Evolutionary conservation across 30 jellyfish, hydroid and myxozoan species (phyloP), one percentile per base, ranked within the genome.

Genomic region (Turritopsis dohrnii): DNA sequence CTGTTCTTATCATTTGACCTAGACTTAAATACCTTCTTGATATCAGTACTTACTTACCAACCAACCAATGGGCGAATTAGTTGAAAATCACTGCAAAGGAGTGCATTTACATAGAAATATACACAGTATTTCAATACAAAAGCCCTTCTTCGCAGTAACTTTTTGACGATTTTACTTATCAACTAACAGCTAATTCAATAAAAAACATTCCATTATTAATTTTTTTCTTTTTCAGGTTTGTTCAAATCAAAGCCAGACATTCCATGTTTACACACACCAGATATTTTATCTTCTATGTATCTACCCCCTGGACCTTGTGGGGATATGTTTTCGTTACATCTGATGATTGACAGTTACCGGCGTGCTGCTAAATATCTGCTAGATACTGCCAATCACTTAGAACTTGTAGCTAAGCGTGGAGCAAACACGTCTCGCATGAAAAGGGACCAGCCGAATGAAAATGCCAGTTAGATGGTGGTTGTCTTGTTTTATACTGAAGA

Each of bases 361-460:
- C 81, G 90, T 19, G 96, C 98, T 65, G 98, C 96, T 18, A 88
- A 85, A 71, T 88, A 88, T 29, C 79, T 93, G 52, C 75, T 93
- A 1, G 87, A 81, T 60, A 88, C 95, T 8, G 98, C 98, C 0
- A 86, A 93, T 79, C 86, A 84, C 53, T 79, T 88, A 8, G 89
- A 73, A 74, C 73, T 82, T 13, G 89, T 82, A 16, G 89, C 89
- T 1, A 31, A 85, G 72, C 89, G 83, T 65, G 76, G 83, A 29
- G 66, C 72, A 27, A 66, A 65, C 76, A 76, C 22, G n/a, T 30
- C 85, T 19, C 87, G 26, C 21, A 23, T 80, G 81, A 80, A 80
- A 80, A 80, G 71, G 53, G 87, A 80, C 65, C 54, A 60, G 22
- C 72, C 83, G 9, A 75, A 75, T 75, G 41, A 0, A 0, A 29